phyloP scores from a whole-genome alignment of 2,888 invertebrate species.

The Cheilosia scutellata region DNA sequence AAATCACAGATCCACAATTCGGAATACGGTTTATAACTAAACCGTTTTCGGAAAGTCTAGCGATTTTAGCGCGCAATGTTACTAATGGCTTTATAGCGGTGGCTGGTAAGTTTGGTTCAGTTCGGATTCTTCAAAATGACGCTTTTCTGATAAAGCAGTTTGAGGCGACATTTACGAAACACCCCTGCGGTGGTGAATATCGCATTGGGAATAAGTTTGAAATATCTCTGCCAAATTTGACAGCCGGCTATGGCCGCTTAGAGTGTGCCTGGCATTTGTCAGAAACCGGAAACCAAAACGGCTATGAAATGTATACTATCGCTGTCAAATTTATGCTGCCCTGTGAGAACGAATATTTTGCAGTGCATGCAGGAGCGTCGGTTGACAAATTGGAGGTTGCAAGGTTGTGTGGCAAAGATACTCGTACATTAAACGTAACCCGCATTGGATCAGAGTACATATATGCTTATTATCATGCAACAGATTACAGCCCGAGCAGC shows the following conservation, averaged over 20 bases:
- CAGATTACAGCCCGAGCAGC: slow-evolving; percentile 77
- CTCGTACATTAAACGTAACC: slow-evolving; percentile 62
- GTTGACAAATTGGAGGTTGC: slow-evolving; percentile 84
- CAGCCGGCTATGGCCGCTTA: slow-evolving; percentile 81
- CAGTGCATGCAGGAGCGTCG: slow-evolving; percentile 84
- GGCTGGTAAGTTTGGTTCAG: slow-evolving; percentile 70
- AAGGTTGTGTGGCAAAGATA: slow-evolving; percentile 85
- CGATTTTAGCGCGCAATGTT: slow-evolving; percentile 52
- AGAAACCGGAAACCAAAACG: slow-evolving; percentile 50
- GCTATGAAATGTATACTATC: slow-evolving; percentile 81
- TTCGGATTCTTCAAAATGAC: slow-evolving; percentile 77
- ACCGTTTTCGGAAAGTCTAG: not conserved
- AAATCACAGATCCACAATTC: not conserved
- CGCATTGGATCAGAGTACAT: slow-evolving; percentile 81
- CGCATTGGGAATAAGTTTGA: slow-evolving; percentile 79
- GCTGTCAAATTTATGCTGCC: slow-evolving; percentile 85
- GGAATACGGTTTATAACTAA: slow-evolving; percentile 72
- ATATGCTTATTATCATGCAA: slow-evolving; percentile 89
- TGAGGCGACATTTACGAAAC: slow-evolving; percentile 86
- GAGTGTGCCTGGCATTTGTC: slow-evolving; percentile 90
- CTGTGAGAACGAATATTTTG: slow-evolving; percentile 86
- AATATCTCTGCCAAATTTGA: slow-evolving; percentile 81
- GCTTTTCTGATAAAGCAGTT: slow-evolving; percentile 71
- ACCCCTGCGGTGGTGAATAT: slow-evolving; percentile 89
- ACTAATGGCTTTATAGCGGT: slow-evolving; percentile 75